Evolutionary conservation across 1,140 invertebrate genomes (phyloP), one percentile per base, ranked within the genome.

Genomic region (Apis cerana): DNA sequence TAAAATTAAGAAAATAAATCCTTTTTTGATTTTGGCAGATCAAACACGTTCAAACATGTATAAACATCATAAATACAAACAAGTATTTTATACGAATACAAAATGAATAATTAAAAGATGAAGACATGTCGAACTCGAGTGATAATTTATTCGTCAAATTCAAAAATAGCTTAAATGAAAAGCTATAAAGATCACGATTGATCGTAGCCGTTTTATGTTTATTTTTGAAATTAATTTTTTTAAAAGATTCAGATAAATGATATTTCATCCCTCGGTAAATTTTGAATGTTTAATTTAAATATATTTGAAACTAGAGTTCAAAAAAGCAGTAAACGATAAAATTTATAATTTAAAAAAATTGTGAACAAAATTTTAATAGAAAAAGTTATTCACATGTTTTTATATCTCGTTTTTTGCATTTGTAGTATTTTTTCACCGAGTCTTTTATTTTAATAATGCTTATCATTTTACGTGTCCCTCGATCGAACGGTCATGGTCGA

Each of bases 111-210:
- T 62, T 61, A 75, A 33, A 50, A 62, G 9, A 59, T 58, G 56
- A 74, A 74, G n/a, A 59, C 43, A 23, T 21, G 19, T 33, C 15
- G 9, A n/a, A 11, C 19, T 75, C 23, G 64, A 75, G 59, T 62
- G 23, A 54, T 23, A 50, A 64, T 64, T 64, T 65, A 27, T 75
- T 23, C 48, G 12, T 21, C 12, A 33, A 48, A 64, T 75, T 64
- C 13, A 33, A 27, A 75, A 59, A 74, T 74, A 59, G 56, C 33
- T 59, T n/a, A 74, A 64, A 27, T 23, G 50, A 70, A 27, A 54
- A 71, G 56, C 17, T 50, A 43, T 61, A 17, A 23, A 56, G 33
- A 11, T 59, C 71, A 33, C 7, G 59, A 27, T 9, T 74, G 59
- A 59, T 74, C 33, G 33, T n/a, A 10, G 12, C 13, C 33, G 19